phyloP scores from a whole-genome alignment of 2,797 vertebrate species.

The Lycodopsis pacificus region DNA sequence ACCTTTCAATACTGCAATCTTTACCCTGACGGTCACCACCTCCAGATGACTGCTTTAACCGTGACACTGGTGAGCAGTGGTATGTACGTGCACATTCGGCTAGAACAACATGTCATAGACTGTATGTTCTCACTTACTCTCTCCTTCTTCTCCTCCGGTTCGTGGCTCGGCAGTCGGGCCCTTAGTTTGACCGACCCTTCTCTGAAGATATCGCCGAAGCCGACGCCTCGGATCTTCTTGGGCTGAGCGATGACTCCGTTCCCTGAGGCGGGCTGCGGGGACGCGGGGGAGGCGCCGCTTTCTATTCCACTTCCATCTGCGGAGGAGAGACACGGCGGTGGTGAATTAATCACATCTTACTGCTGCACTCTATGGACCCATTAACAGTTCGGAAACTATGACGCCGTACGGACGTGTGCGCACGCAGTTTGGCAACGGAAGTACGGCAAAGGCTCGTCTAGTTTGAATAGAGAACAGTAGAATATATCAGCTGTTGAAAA shows the following conservation, averaged over 20 bases:
- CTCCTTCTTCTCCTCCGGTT: conserved; percentile 92
- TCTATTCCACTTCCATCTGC: conserved; percentile 80
- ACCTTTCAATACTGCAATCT: too few species aligned
- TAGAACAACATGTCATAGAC: neutral
- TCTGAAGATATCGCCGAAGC: conserved; percentile 97
- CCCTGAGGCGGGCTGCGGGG: conserved; percentile 82
- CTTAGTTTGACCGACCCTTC: conserved; percentile 94
- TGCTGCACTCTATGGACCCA: neutral
- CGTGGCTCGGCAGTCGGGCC: conserved; percentile 84
- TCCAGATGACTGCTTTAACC: too few species aligned
- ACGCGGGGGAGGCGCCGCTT: conserved; percentile 72
- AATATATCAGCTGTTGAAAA: too few species aligned
- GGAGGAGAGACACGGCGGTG: neutral
- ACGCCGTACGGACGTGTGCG: too few species aligned
- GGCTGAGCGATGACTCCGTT: conserved; percentile 88
- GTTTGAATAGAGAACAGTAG: too few species aligned
- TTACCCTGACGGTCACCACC: too few species aligned
- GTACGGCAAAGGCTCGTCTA: too few species aligned
- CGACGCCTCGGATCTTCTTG: conserved; percentile 93
- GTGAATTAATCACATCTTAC: neutral
- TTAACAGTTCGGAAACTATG: too few species aligned
- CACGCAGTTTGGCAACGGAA: too few species aligned
- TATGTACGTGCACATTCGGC: neutral
- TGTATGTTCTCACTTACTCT: conserved; percentile 82
- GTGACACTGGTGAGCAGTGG: too few species aligned